Conservation (phyloP, 2,113 vertebrate genomes). For the Tupaia tana region DNA sequence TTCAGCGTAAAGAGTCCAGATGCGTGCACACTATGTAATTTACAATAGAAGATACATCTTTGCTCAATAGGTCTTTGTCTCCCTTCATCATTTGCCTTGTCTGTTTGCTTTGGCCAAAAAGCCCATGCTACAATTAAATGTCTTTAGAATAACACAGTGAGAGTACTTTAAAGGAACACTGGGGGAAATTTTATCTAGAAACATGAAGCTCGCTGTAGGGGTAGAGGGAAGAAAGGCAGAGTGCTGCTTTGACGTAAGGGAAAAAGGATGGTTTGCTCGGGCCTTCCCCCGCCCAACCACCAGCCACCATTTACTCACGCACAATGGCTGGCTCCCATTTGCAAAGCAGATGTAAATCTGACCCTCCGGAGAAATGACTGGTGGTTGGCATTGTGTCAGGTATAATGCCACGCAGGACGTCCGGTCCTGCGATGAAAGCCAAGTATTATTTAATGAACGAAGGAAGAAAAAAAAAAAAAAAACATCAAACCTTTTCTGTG, state of each 20-base stretch:
- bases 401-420: slow-evolving; percentile 45
- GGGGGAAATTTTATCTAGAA: slow-evolving; percentile 57
- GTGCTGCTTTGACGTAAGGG: slow-evolving; percentile 49
- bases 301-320: not conserved
- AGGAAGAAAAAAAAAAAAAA: not conserved
- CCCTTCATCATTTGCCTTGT: slow-evolving; percentile 73
- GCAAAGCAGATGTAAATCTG: slow-evolving; percentile 45
- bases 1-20: slow-evolving; percentile 78
- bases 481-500: slow-evolving; percentile 55
- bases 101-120: slow-evolving; percentile 80
- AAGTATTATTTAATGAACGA: slow-evolving; percentile 76
- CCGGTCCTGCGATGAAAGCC: slow-evolving; percentile 37
- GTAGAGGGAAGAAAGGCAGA: slow-evolving; percentile 29
- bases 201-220: slow-evolving; percentile 49
- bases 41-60: slow-evolving; percentile 79
- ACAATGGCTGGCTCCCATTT: slow-evolving; percentile 36
- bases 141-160: slow-evolving; percentile 79
- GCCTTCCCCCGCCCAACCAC: slow-evolving; percentile 2
- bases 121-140: slow-evolving; percentile 79
- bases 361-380: slow-evolving; percentile 45
- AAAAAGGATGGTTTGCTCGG: not conserved
- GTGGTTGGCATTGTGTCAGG: slow-evolving; percentile 52
- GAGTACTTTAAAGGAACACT: slow-evolving; percentile 69
- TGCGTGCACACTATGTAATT: slow-evolving; percentile 76
- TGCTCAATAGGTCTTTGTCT: slow-evolving; percentile 78